Base-by-base conservation (phyloP, 2,113 vertebrate species). In the Proteles cristata region DNA sequence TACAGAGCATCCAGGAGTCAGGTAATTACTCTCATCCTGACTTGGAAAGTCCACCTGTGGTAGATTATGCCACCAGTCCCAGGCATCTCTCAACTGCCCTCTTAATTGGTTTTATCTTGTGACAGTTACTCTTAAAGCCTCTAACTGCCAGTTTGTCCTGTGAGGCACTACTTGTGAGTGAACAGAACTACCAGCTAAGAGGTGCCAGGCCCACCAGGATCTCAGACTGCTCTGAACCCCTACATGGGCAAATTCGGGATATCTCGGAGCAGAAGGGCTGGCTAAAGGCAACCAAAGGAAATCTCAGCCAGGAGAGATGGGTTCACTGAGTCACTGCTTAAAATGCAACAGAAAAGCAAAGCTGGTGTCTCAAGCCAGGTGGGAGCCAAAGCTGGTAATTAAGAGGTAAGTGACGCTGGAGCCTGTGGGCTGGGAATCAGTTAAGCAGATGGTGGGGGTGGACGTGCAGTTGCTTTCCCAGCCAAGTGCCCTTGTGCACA, bases 391-490 rank as follows among this genome's bases (percentile, higher is more conserved):
- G 86, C 94, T 4, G 5, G 45, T 98, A 97, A 98, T 98, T 98
- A 97, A 97, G 98, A 98, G 97, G 95, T 97, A 96, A 96, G 94
- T 90, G 94, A 90, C 87, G 50, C 94, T 69, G 97, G 89, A 91
- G 92, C 88, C 90, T 92, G 87, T 94, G 94, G 89, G 97, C 98
- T 82, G 88, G 87, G 95, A 96, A 97, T 94, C 77, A 90, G 58
- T 39, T 26, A 17, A 95, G 85, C 98, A 98, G 98, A 98, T 97
- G 98, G 98, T 35, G 8, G 84, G 66, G 92, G 90, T 91, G 80
- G 93, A 91, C 94, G 92, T 71, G 80, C 31, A 39, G 23, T 61
- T 74, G 39, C 76, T 94, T 77, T 43, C n/a, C 71, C 63, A 73
- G 97, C 97, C 97, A 97, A 97, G 81, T 74, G 73, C 84, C 96